Conservation (phyloP, 2,797 vertebrate genomes). For the Miichthys miiuy region DNA sequence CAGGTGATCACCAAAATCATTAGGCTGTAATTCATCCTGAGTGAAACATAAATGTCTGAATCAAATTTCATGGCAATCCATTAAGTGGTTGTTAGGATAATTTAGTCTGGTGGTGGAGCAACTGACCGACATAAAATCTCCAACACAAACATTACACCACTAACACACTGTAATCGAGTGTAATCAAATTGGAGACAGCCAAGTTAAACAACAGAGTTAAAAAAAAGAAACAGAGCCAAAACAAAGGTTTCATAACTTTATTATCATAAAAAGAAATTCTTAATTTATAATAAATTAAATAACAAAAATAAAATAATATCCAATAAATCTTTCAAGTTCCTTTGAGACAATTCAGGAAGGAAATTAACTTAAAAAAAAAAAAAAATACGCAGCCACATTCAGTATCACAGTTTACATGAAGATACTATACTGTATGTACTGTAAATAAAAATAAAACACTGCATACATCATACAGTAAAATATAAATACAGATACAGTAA, state of each 20-base stretch:
- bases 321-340: constrained; percentile 54
- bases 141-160: neutral
- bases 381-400: constrained; percentile 54
- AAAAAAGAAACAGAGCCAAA: constrained; percentile 3
- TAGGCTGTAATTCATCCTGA: neutral
- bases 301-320: constrained; percentile 72
- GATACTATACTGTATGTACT: constrained; percentile 41
- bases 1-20: neutral
- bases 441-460: constrained; percentile 58
- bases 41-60: neutral
- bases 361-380: constrained; percentile 33
- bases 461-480: constrained; percentile 49
- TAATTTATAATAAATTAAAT: constrained; percentile 72
- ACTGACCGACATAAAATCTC: neutral
- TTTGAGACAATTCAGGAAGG: constrained; percentile 29
- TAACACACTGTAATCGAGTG: neutral
- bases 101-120: neutral
- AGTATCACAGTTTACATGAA: constrained; percentile 62
- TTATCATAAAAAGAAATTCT: constrained; percentile 77
- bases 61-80: neutral
- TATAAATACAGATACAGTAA: constrained; percentile 26
- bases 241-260: constrained; percentile 70
- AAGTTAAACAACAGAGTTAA: constrained; percentile 5
- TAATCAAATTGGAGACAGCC: neutral
- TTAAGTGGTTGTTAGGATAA: neutral